Evolutionary conservation across 2,113 vertebrate species (phyloP), one percentile per base, ranked within the genome.

Genomic region (Bos indicus): DNA sequence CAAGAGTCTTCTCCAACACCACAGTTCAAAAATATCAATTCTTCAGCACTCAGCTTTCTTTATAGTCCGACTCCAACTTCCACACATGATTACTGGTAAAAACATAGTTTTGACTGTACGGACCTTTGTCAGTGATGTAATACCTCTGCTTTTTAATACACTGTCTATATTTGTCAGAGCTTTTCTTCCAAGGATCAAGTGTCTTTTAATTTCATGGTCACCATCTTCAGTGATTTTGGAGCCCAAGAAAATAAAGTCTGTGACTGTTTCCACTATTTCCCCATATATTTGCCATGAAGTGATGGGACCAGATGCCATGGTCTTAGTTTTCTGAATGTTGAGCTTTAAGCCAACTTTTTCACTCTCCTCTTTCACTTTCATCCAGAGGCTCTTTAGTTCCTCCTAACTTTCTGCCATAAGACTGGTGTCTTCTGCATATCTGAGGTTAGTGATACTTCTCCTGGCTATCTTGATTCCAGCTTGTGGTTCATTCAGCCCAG

Each of bases 91-190:
- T 9, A 67, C 64, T 36, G 33, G 64, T 11, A 67, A 67, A 21
- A 67, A 4, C 8, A 21, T 67, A 67, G 4, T 9, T 9, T 36
- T 67, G 33, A 36, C 64, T 67, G 21, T 19, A 36, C 0, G 0
- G 64, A 67, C 9, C 64, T 67, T 36, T 67, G 64, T 67, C 0
- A 0, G 33, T 1, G 2, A 67, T 11, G 16, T 21, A 67, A 36
- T 19, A 1, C 10, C 17, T 67, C 33, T 67, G 33, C 64, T 67
- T 21, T 21, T 36, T 36, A 67, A 36, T 11, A 67, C 33, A 36
- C 33, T 71, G 33, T 36, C 64, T 67, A 36, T 21, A n/a, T 36
- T 21, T 36, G 19, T 36, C 64, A 71, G 21, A 71, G 64, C n/a
- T 71, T 71, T 21, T 36, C n/a, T 21, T 36, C 64, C n/a, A 71